These are phyloP conservation scores for Aromia moschata DNA, from an alignment of 2,888 invertebrate species.

Conservation along the genomic window DNA sequence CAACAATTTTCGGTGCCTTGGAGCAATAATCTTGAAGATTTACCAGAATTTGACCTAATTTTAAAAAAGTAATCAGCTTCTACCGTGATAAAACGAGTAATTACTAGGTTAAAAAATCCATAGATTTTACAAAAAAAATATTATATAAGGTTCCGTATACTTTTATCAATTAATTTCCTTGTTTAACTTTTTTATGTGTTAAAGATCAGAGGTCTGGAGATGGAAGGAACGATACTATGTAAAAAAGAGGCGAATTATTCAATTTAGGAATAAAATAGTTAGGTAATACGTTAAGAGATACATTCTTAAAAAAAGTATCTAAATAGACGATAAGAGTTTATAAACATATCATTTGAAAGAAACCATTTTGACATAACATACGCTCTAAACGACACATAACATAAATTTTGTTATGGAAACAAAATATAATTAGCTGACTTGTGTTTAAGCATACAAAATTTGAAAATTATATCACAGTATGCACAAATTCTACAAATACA, in stretches of 20 bases:
- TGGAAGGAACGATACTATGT: neutral
- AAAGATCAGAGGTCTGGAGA: neutral
- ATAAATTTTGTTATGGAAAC: no score
- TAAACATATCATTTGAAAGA: no score
- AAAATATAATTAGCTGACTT: no score
- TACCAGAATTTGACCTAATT: slow-evolving; percentile 9
- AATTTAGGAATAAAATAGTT: neutral
- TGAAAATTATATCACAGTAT: no score
- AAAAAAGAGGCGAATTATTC: neutral
- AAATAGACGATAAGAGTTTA: neutral
- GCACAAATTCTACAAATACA: no score
- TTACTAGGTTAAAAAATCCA: neutral
- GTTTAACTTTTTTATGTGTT: slow-evolving; percentile 3
- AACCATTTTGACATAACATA: no score
- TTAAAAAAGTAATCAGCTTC: slow-evolving; percentile 9
- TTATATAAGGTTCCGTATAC: neutral
- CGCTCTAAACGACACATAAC: no score
- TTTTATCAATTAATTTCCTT: slow-evolving; percentile 12
- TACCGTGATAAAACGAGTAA: neutral
- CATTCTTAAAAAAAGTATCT: neutral
- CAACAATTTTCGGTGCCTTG: neutral
- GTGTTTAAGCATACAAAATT: no score
- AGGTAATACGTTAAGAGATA: neutral
- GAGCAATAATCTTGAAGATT: neutral
- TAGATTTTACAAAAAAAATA: neutral